phyloP scores from a whole-genome alignment of 2,113 vertebrate species.

The Carollia perspicillata region DNA sequence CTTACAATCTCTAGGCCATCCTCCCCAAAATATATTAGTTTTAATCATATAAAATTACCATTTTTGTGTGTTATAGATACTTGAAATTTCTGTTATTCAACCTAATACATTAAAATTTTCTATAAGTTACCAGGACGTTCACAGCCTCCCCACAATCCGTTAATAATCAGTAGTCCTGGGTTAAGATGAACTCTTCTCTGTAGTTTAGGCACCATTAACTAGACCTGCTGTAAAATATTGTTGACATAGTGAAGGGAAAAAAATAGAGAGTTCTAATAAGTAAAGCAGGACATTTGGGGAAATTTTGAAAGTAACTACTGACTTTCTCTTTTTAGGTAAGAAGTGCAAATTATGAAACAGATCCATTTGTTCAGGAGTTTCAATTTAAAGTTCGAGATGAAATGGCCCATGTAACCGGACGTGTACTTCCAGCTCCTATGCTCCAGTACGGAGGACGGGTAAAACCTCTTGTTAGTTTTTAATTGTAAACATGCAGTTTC shows the following conservation, averaged over 20 bases:
- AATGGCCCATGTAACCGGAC: slow-evolving; percentile 98
- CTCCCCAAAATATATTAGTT: slow-evolving; percentile 1
- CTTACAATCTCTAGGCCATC: not conserved
- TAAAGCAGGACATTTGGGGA: not conserved
- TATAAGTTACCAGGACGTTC: not conserved
- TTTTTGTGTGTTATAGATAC: slow-evolving; percentile 14
- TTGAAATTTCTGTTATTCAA: slow-evolving; percentile 36
- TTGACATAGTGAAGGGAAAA: not conserved
- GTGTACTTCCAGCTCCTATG: slow-evolving; percentile 98
- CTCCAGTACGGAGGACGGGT: slow-evolving; percentile 99
- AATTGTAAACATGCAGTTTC: not conserved
- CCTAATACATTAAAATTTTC: slow-evolving; percentile 13
- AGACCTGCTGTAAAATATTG: not conserved
- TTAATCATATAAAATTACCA: slow-evolving; percentile 31
- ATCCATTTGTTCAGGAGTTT: slow-evolving; percentile 98
- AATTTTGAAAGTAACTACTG: slow-evolving; percentile 43
- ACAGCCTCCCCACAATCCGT: not conserved
- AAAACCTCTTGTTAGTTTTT: slow-evolving; percentile 68
- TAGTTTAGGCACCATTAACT: not conserved
- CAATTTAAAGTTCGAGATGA: slow-evolving; percentile 98
- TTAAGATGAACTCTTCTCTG: not conserved
- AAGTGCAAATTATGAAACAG: slow-evolving; percentile 98
- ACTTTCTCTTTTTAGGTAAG: slow-evolving; percentile 86
- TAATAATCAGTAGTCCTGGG: not conserved
- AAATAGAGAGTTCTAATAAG: not conserved